Evolutionary conservation across 1,140 invertebrate genomes (phyloP), one percentile per base, ranked within the genome.

Genomic region (Pristionchus pacificus): DNA sequence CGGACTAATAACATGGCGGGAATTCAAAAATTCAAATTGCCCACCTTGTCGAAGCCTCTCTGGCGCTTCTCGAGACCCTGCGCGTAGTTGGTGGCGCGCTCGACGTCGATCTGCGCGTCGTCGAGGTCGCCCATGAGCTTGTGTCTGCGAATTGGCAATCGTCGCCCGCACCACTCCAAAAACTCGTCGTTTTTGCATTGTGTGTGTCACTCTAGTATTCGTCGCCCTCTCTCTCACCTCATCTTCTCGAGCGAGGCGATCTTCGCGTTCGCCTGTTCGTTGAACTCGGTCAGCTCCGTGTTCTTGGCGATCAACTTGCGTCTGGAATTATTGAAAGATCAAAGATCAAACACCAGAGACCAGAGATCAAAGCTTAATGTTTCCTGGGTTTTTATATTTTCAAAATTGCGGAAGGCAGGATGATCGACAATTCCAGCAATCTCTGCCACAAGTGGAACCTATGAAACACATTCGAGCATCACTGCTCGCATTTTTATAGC

Each of bases 261-360:
- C 88, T 98, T 98, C 86, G 93, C 91, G 88, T 97, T 95, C 84
- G 97, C 91, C 49, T 92, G 92, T 86, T 98, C 96, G 82, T 96
- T 95, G 80, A 92, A 93, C 85, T 97, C 94, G 85, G 98, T 95
- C 77, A 95, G 93, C 85, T 99, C 96, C 78, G 92, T 91, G 60
- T 98, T 89, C 84, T 95, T 94, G 75, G 92, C 91, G 85, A 95
- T 93, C 73, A 98, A 88, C 86, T 98, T 98, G 85, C 93, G 90
- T 77, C 86, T 70, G 62, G 24, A 68, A 68, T 59, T 14, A 66
- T 27, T 38, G 24, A 13, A 66, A 59, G n/a, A n/a, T n/a, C n/a
- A n/a, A n/a, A n/a, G n/a, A n/a, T n/a, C n/a, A n/a, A n/a, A n/a
- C n/a, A n/a, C n/a, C n/a, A n/a, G n/a, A n/a, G n/a, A n/a, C n/a